These are phyloP conservation scores for Syndactyla subalaris DNA, from an alignment of 2,797 vertebrate genomes.

Conservation along the genomic window DNA sequence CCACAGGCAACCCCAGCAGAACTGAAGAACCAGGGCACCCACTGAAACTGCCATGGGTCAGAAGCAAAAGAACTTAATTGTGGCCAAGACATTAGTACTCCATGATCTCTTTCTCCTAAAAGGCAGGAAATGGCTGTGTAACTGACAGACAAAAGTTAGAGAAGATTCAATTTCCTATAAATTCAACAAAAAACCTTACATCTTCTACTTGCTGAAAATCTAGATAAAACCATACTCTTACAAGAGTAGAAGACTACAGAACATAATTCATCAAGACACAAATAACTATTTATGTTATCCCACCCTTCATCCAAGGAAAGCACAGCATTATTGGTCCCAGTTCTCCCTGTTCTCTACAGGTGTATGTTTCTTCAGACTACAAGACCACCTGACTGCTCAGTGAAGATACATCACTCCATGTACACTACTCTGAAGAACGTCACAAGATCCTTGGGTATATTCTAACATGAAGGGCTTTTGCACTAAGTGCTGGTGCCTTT, in stretches of 20 bases:
- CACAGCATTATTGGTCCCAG: neutral
- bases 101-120: neutral
- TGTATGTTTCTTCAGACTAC: neutral
- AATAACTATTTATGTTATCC: neutral
- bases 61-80: neutral
- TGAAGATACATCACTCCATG: neutral
- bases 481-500: neutral
- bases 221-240: neutral
- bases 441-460: neutral
- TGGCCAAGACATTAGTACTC: neutral
- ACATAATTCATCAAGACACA: neutral
- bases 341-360: neutral
- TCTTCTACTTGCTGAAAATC: neutral
- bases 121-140: neutral
- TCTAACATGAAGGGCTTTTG: neutral
- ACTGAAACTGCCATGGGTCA: neutral
- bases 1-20: neutral
- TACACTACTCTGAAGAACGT: neutral
- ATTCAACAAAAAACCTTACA: neutral
- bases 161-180: neutral
- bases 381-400: neutral
- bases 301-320: neutral
- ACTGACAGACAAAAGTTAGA: neutral
- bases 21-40: neutral
- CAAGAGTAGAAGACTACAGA: neutral